These are phyloP conservation scores for Oreochromis mossambicus DNA, from an alignment of 2,797 vertebrate species.

Conservation along the genomic window DNA sequence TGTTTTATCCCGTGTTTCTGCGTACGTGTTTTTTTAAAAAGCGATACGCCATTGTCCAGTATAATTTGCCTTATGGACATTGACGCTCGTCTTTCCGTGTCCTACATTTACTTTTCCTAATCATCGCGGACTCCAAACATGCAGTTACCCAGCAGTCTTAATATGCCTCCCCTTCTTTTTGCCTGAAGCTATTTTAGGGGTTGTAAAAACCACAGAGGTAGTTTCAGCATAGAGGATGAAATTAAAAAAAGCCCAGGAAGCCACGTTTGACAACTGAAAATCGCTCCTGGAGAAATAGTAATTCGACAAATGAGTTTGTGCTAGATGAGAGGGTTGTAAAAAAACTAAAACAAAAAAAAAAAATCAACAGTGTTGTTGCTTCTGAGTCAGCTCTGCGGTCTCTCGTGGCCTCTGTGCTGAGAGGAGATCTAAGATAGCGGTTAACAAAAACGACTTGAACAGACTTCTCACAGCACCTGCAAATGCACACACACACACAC, in stretches of 20 bases:
- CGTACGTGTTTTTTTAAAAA: neutral
- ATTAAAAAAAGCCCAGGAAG: conserved; percentile 39
- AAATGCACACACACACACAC: neutral
- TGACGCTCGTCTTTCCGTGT: conserved; percentile 30
- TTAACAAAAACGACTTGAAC: conserved; percentile 54
- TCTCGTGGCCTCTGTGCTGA: conserved; percentile 38
- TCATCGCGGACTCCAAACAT: conserved; percentile 44
- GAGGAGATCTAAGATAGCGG: conserved; percentile 62
- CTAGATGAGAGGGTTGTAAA: conserved; percentile 8
- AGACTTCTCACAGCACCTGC: conserved; percentile 43
- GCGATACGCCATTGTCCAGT: conserved; percentile 14
- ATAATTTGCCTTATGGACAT: conserved; percentile 19
- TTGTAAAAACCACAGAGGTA: conserved; percentile 38
- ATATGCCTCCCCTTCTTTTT: conserved; percentile 29
- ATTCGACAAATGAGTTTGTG: conserved; percentile 42
- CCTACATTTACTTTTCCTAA: conserved; percentile 51
- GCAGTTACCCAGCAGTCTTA: conserved; percentile 27
- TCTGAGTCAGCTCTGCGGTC: conserved; percentile 47
- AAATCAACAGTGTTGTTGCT: conserved; percentile 58
- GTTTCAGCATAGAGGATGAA: conserved; percentile 29
- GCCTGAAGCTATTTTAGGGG: conserved; percentile 43
- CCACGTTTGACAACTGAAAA: conserved; percentile 31
- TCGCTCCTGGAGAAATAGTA: conserved; percentile 12
- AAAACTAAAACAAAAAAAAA: neutral
- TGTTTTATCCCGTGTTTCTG: conserved; percentile 43